Evolutionary conservation across 2,797 vertebrate species (phyloP).

Genomic region (Chaetophractus vellerosus): DNA sequence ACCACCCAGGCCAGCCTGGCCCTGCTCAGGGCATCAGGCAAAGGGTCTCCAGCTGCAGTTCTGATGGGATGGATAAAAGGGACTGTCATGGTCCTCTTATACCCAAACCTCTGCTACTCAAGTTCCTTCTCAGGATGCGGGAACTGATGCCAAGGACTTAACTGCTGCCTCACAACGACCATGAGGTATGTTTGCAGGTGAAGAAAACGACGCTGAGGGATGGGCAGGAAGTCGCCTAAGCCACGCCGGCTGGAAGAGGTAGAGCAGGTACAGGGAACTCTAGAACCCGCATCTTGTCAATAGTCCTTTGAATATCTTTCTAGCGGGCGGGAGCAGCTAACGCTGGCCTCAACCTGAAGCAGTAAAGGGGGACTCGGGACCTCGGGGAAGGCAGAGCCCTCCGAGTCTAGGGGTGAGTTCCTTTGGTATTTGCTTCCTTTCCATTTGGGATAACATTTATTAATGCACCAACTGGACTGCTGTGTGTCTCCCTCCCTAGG

Average conservation of each 20-base stretch:
- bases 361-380: neutral
- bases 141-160: neutral
- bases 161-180: neutral
- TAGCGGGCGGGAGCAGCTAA: neutral
- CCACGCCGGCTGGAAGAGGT: neutral
- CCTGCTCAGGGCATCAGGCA: neutral
- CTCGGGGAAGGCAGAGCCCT: neutral
- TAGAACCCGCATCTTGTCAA: too few relatives aligned
- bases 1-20: neutral
- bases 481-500: neutral
- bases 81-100: neutral
- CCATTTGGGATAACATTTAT: rapidly evolving
- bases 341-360: neutral
- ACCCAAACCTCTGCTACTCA: neutral
- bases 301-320: neutral
- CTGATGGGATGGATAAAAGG: neutral
- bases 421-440: neutral
- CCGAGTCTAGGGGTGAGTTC: rapidly evolving
- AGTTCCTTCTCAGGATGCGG: neutral
- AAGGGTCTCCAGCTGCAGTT: neutral
- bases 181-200: neutral
- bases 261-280: rapidly evolving
- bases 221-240: neutral
- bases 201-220: neutral
- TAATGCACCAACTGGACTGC: rapidly evolving